These are phyloP conservation scores for Leucophora obtusa DNA, from an alignment of 2,888 invertebrate genomes.

Conservation along the genomic window DNA sequence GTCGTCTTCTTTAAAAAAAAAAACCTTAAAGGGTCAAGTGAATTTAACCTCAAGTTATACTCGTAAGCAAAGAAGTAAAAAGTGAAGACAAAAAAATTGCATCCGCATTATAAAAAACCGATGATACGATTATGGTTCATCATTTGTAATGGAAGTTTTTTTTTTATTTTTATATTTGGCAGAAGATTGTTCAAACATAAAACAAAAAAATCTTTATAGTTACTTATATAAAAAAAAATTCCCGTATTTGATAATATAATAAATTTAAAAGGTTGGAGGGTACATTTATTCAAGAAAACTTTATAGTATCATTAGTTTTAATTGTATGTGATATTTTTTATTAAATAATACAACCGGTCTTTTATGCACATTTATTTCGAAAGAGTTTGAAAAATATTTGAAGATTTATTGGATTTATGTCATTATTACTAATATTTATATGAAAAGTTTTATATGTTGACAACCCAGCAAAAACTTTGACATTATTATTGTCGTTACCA, in stretches of 20 bases:
- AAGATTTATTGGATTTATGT: background rate
- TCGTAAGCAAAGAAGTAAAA: constrained; percentile 4
- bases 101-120: constrained; percentile 9
- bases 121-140: background rate
- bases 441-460: background rate
- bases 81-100: constrained; percentile 13
- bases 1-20: background rate
- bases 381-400: background rate
- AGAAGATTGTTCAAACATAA: background rate
- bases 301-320: background rate
- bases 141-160: background rate
- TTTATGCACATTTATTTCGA: background rate
- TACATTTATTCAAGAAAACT: background rate
- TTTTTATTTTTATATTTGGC: background rate
- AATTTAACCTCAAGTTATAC: constrained; percentile 31
- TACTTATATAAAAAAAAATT: background rate
- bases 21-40: constrained; percentile 45
- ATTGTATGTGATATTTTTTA: background rate
- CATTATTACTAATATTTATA: background rate
- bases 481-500: too few species aligned
- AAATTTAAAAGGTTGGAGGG: background rate
- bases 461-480: too few species aligned
- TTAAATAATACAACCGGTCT: too few species aligned
- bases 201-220: background rate
- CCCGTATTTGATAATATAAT: background rate